Percentiles rank a stretch among this genome's conserved stretches.
Evolutionary conservation across 2,113 vertebrate species (phyloP).

Genomic region (Silurus glanis): DNA sequence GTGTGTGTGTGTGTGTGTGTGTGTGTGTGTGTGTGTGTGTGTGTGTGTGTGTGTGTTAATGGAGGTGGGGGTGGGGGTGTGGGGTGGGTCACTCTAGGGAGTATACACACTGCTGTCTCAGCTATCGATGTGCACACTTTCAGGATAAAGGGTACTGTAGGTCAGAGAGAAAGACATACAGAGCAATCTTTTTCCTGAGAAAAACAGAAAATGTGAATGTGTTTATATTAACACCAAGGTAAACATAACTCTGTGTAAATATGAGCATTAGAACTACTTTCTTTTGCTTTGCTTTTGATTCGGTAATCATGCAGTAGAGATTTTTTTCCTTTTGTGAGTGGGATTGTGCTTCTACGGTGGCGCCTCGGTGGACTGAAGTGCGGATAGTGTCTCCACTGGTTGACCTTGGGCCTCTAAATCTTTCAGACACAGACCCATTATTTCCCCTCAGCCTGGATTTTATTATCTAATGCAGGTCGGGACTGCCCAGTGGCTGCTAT

Average conservation of each 20-base stretch:
- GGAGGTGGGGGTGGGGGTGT: neutral
- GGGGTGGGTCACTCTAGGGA: too few relatives aligned
- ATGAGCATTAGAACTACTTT: neutral
- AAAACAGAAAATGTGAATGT: neutral
- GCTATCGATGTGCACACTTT: neutral
- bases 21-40: slow-evolving; percentile 1
- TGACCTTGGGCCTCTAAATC: slow-evolving; percentile 51
- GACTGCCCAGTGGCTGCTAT: slow-evolving; percentile 23
- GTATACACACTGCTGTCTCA: neutral
- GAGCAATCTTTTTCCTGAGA: neutral
- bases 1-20: slow-evolving; percentile 22
- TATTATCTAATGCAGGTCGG: slow-evolving; percentile 46
- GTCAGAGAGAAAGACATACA: neutral
- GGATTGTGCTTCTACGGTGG: slow-evolving; percentile 36
- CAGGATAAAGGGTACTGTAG: neutral
- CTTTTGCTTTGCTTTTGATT: slow-evolving; percentile 27
- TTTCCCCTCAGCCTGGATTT: slow-evolving; percentile 40
- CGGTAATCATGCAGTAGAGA: slow-evolving; percentile 35
- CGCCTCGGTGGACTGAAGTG: slow-evolving; percentile 27
- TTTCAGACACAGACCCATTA: slow-evolving; percentile 44
- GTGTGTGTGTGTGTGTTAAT: too few relatives aligned
- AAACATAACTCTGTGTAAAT: slow-evolving; percentile 1
- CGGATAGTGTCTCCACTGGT: slow-evolving; percentile 39
- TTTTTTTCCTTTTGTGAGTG: slow-evolving; percentile 26
- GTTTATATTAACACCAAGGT: neutral